A percentile compares a stretch with the other conserved stretches of the same genome.
Conservation (phyloP, 64 coral and sea anemone genomes). For the Pocillopora damicornis region DNA sequence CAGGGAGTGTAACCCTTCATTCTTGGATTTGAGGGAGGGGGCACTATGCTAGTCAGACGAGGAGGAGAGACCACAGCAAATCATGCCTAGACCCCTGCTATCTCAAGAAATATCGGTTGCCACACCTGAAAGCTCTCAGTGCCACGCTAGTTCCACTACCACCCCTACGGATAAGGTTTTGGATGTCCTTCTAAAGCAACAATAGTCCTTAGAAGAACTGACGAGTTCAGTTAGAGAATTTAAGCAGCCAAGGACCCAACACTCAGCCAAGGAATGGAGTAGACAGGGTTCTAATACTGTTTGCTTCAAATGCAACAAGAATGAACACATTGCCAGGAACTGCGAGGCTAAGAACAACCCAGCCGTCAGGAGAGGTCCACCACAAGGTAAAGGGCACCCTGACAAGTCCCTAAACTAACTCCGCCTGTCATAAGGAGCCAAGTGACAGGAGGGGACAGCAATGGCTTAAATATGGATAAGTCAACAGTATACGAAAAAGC, state of each 20-base stretch:
- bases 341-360: background rate
- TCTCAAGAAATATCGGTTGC: background rate
- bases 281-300: background rate
- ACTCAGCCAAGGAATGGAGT: background rate
- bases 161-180: background rate
- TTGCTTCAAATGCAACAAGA: background rate
- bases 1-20: background rate
- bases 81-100: background rate
- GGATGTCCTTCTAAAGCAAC: constrained; percentile 21
- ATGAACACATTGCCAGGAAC: background rate
- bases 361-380: background rate
- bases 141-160: background rate
- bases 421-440: background rate
- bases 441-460: constrained; percentile 25
- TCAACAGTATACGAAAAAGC: constrained; percentile 46
- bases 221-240: background rate
- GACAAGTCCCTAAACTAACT: background rate
- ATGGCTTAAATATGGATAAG: constrained; percentile 15
- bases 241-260: background rate
- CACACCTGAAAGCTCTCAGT: background rate
- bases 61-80: constrained; percentile 4
- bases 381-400: background rate
- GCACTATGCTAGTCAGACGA: constrained; percentile 54
- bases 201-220: constrained; percentile 12
- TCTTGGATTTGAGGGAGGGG: constrained; percentile 55